Percentiles rank a stretch among this genome's conserved stretches.
Conservation (phyloP, 2,888 invertebrate species). For the Argyresthia goedartella region DNA sequence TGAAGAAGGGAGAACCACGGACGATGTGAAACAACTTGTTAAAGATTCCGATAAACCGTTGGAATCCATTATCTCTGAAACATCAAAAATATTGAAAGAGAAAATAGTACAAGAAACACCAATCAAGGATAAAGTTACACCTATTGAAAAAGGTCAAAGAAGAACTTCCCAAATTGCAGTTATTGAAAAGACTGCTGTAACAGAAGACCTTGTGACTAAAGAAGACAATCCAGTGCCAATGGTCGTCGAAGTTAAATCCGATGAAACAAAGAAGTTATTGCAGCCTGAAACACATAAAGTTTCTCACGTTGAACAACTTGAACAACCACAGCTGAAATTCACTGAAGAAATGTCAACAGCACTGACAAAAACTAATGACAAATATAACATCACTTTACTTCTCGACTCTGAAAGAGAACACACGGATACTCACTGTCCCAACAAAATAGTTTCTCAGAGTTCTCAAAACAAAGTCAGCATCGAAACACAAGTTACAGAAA, state of each 20-base stretch:
- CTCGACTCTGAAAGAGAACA: constrained; percentile 41
- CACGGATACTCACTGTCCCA: constrained; percentile 26
- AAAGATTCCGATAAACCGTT: background rate
- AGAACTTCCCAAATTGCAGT: background rate
- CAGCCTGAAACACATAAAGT: background rate
- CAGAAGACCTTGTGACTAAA: constrained; percentile 18
- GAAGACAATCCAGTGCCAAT: constrained; percentile 24
- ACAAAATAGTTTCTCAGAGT: background rate
- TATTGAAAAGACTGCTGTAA: constrained; percentile 6
- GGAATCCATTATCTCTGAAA: background rate
- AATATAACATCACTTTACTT: constrained; percentile 25
- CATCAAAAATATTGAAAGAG: background rate
- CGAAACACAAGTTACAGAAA: background rate
- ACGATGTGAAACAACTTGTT: background rate
- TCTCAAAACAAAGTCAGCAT: too few species aligned
- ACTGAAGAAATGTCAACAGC: constrained; percentile 8
- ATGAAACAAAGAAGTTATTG: background rate
- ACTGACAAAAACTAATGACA: constrained; percentile 17
- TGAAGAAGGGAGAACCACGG: background rate
- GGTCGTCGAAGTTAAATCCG: constrained; percentile 24
- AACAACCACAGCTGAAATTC: constrained; percentile 26
- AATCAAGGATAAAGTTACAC: background rate
- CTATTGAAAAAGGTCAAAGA: background rate
- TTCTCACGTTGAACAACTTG: constrained; percentile 23
- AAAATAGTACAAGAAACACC: background rate